Percentiles rank a stretch among this genome's conserved stretches.
Evolutionary conservation across 2,888 invertebrate species (phyloP).

Genomic region (Eulithis prunata): DNA sequence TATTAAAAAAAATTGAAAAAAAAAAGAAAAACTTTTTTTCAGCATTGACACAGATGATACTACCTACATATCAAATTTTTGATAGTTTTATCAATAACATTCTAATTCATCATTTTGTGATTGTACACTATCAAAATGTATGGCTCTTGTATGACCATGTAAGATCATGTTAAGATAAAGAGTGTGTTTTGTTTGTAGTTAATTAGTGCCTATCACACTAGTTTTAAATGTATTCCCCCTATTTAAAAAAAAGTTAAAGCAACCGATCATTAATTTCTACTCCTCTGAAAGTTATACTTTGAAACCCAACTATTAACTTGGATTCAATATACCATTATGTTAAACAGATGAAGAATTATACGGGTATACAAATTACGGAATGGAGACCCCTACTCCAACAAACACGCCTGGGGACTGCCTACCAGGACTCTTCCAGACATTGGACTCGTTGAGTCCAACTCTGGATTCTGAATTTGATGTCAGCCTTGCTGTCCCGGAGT

Average conservation of each 20-base stretch:
- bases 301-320: not conserved
- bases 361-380: slow-evolving; percentile 77
- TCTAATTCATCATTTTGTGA: not conserved
- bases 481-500: slow-evolving; percentile 90
- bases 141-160: not conserved
- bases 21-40: too few relatives aligned
- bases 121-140: not conserved
- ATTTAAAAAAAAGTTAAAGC: too few relatives aligned
- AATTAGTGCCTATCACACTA: too few relatives aligned
- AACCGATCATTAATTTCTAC: too few relatives aligned
- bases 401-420: slow-evolving; percentile 72
- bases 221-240: too few relatives aligned
- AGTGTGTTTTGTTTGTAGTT: not conserved
- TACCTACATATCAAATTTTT: too few relatives aligned
- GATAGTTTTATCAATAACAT: too few relatives aligned
- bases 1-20: too few relatives aligned
- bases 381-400: slow-evolving; percentile 74
- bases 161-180: not conserved
- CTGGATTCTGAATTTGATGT: slow-evolving; percentile 92
- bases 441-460: slow-evolving; percentile 81
- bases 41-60: too few relatives aligned
- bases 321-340: not conserved
- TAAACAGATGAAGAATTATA: slow-evolving; percentile 75
- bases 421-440: slow-evolving; percentile 74
- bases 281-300: not conserved